A percentile compares a stretch with the other conserved stretches of the same genome.
Evolutionary conservation across 1,140 invertebrate species (phyloP).

Genomic region (Aphis craccivora): DNA sequence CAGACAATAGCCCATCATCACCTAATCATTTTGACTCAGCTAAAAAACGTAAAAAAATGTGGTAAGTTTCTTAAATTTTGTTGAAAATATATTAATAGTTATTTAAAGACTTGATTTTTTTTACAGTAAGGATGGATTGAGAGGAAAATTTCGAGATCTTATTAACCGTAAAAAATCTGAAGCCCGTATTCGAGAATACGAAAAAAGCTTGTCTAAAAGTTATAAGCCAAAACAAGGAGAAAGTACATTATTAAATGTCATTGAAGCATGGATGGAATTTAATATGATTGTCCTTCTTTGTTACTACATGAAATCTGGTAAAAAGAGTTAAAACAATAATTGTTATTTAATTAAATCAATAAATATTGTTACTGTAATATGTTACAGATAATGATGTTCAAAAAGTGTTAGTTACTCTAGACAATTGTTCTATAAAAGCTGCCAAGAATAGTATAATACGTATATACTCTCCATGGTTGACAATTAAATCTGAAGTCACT

Average conservation of each 20-base stretch:
- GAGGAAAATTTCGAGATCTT: constrained; percentile 43
- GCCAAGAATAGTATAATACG: constrained; percentile 42
- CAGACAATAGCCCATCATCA: background rate
- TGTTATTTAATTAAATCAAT: background rate
- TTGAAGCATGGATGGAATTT: constrained; percentile 38
- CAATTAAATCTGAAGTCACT: background rate
- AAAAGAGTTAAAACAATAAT: background rate
- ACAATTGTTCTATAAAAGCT: constrained; percentile 23
- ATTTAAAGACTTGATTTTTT: background rate
- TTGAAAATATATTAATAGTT: background rate
- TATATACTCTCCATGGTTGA: constrained; percentile 39
- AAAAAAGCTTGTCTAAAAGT: constrained; percentile 19
- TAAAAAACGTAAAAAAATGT: constrained; percentile 51
- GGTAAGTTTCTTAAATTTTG: background rate
- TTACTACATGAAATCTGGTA: background rate
- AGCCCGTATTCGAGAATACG: constrained; percentile 41
- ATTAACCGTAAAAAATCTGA: constrained; percentile 51
- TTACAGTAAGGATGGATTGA: constrained; percentile 35
- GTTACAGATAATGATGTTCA: constrained; percentile 12
- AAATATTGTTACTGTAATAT: background rate
- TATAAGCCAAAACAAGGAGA: constrained; percentile 6
- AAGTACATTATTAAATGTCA: constrained; percentile 1
- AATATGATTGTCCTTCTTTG: constrained; percentile 39
- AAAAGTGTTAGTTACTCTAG: constrained; percentile 21
- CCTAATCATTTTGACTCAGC: constrained; percentile 30